phyloP scores from a whole-genome alignment of 2,797 vertebrate species.

The Scarus forsteni region DNA sequence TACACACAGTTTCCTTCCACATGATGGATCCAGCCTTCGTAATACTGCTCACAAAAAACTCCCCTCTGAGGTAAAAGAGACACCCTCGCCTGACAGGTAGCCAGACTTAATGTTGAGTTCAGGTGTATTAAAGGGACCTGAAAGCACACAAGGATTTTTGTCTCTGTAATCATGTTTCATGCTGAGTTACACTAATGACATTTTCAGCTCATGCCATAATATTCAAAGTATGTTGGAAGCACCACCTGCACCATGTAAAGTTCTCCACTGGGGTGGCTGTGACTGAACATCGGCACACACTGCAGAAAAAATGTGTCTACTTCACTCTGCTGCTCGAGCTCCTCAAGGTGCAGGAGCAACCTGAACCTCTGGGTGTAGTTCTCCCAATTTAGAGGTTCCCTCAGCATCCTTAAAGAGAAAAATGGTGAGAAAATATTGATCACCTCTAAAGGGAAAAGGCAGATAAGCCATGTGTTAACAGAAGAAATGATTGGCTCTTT shows the following conservation, averaged over 20 bases:
- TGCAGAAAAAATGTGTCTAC: slow-evolving; percentile 82
- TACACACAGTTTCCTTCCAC: slow-evolving; percentile 84
- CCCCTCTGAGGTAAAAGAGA: background rate
- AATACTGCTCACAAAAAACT: slow-evolving; percentile 7
- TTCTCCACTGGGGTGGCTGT: slow-evolving; percentile 35
- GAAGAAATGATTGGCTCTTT: no score
- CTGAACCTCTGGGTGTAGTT: slow-evolving; percentile 85
- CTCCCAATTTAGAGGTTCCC: slow-evolving; percentile 56
- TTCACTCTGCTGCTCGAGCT: slow-evolving; percentile 86
- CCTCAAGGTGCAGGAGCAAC: slow-evolving; percentile 88
- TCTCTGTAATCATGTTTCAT: background rate
- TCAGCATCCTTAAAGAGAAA: slow-evolving; percentile 30
- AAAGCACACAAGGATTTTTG: background rate
- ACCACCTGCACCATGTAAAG: slow-evolving; percentile 83
- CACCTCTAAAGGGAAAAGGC: background rate
- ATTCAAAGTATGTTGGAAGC: background rate
- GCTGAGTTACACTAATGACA: background rate
- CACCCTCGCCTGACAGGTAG: slow-evolving; percentile 81
- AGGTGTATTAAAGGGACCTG: slow-evolving; percentile 86
- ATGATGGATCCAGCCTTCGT: slow-evolving; percentile 86
- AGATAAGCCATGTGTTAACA: no score
- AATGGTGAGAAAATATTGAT: background rate
- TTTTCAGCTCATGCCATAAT: background rate
- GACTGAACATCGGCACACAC: slow-evolving; percentile 74
- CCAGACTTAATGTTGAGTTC: slow-evolving; percentile 82